A percentile compares a stretch with the other conserved stretches of the same genome.
These are phyloP conservation scores for Ataeniobius toweri DNA, from an alignment of 2,797 vertebrate genomes.

Conservation along the genomic window DNA sequence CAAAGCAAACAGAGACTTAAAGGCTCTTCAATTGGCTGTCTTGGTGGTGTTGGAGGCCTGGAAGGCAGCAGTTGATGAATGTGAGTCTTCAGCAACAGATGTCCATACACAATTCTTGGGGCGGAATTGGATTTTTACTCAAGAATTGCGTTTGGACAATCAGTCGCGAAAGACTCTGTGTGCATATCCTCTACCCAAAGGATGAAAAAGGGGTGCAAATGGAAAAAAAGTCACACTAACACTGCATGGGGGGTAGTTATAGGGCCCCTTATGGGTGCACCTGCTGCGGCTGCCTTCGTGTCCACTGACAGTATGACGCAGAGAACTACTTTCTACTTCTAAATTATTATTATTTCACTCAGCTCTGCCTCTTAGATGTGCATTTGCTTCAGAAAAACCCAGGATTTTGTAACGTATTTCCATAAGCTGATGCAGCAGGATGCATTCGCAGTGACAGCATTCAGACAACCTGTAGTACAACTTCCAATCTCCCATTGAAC, in stretches of 20 bases:
- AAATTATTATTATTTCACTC: neutral
- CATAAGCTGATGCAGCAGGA: conserved; percentile 25
- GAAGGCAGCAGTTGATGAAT: conserved; percentile 71
- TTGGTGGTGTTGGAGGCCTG: conserved; percentile 48
- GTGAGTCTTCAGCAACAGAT: conserved; percentile 96
- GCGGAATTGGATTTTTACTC: conserved; percentile 87
- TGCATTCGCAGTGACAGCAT: neutral
- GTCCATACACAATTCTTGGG: conserved; percentile 99
- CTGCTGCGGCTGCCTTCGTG: conserved; percentile 58
- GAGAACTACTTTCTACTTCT: conserved; percentile 18
- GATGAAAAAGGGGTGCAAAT: conserved; percentile 20
- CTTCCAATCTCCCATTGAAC: conserved; percentile 4
- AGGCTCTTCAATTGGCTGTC: conserved; percentile 33
- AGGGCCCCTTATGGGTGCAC: conserved; percentile 60
- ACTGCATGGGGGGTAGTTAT: conserved; percentile 15
- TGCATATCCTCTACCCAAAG: conserved; percentile 36
- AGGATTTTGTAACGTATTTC: conserved; percentile 12
- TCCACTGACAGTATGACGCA: conserved; percentile 53
- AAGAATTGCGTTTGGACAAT: conserved; percentile 99
- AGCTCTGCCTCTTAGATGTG: conserved; percentile 16
- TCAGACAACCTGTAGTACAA: conserved; percentile 23
- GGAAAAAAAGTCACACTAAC: conserved; percentile 30
- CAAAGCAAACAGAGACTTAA: conserved; percentile 31
- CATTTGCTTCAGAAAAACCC: conserved; percentile 15
- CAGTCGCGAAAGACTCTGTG: conserved; percentile 86